Percentiles rank a stretch among this genome's conserved stretches.
phyloP scores from a whole-genome alignment of 2,113 vertebrate genomes.

The Phalacrocorax aristotelis region DNA sequence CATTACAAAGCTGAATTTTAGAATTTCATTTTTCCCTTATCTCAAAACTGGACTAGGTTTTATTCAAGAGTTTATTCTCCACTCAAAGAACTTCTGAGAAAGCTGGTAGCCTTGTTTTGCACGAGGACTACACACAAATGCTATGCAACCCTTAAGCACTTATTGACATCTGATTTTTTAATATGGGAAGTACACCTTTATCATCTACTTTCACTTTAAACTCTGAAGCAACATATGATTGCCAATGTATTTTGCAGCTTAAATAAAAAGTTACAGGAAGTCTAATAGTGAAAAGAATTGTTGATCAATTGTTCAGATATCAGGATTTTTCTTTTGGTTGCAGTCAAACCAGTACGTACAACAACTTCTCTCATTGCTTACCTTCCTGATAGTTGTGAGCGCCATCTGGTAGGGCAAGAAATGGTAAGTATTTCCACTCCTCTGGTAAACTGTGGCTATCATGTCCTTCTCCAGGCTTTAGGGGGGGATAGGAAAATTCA shows the following conservation, averaged over 20 bases:
- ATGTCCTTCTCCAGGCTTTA: slow-evolving; percentile 86
- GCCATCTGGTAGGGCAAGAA: slow-evolving; percentile 92
- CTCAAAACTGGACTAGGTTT: not conserved
- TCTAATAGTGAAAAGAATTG: not conserved
- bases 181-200: not conserved
- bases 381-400: slow-evolving; percentile 99
- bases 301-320: not conserved
- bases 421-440: slow-evolving; percentile 96
- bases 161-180: not conserved
- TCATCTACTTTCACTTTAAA: not conserved
- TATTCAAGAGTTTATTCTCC: not conserved
- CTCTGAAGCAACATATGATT: not conserved
- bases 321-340: not conserved
- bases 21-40: not conserved
- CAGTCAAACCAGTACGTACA: not conserved
- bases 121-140: not conserved
- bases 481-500: slow-evolving; percentile 94
- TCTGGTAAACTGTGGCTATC: slow-evolving; percentile 89
- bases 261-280: not conserved
- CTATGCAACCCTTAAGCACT: not conserved
- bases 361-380: slow-evolving; percentile 30
- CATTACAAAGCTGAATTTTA: not conserved
- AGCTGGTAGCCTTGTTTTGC: not conserved
- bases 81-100: not conserved
- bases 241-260: not conserved